Percentiles rank a stretch among this genome's conserved stretches.
phyloP scores from a whole-genome alignment of 2,113 vertebrate species.

The Hippocampus mohnikei region DNA sequence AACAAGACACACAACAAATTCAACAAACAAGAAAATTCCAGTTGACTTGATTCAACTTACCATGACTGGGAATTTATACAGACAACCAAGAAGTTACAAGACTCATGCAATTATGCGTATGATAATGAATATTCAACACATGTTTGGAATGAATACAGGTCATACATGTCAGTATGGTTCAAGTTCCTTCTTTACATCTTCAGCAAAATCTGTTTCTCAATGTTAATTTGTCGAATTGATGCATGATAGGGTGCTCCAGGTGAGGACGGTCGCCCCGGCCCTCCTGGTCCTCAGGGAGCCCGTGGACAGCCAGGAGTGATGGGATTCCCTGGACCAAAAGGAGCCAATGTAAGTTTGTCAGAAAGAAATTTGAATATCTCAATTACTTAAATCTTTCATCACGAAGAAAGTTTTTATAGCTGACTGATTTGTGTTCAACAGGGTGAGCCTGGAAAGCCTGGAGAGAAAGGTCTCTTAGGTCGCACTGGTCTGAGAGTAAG shows the following conservation, averaged over 20 bases:
- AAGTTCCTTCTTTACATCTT: not conserved
- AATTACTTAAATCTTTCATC: not conserved
- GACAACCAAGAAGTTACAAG: too few relatives aligned
- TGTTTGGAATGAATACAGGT: not conserved
- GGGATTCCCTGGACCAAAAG: constrained; percentile 98
- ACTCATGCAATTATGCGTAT: too few relatives aligned
- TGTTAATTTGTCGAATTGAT: constrained; percentile 5
- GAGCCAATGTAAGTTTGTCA: constrained; percentile 82
- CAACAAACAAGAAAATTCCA: too few relatives aligned
- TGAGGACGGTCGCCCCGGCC: constrained; percentile 91
- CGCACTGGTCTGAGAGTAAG: constrained; percentile 88
- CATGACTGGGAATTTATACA: too few relatives aligned
- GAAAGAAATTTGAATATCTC: not conserved
- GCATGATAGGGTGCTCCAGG: constrained; percentile 80
- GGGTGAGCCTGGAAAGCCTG: constrained; percentile 91
- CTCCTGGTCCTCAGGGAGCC: constrained; percentile 88
- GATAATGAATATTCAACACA: not conserved
- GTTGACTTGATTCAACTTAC: too few relatives aligned
- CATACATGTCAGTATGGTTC: not conserved
- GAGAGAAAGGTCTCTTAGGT: constrained; percentile 91
- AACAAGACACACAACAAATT: too few relatives aligned
- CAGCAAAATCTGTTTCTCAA: not conserved
- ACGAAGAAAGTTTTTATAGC: not conserved
- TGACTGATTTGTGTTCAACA: constrained; percentile 49
- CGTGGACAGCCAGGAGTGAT: constrained; percentile 96